These are phyloP conservation scores for Tapera naevia DNA, from an alignment of 2,797 vertebrate genomes.

Conservation along the genomic window DNA sequence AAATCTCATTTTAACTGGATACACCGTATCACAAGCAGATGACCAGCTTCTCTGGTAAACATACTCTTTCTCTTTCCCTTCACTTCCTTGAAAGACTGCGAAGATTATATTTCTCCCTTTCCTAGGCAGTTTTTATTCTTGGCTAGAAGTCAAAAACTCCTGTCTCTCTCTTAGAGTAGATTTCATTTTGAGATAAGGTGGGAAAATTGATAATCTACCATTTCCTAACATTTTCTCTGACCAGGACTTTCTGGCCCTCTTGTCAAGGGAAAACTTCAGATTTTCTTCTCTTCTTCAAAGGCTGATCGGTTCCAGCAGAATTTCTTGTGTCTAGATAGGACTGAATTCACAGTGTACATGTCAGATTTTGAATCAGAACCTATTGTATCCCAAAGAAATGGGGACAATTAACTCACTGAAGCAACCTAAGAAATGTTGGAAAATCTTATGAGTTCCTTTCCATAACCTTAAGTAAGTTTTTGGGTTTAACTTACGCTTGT, in stretches of 20 bases:
- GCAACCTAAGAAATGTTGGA: neutral
- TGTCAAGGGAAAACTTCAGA: neutral
- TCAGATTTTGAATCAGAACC: neutral
- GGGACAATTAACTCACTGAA: neutral
- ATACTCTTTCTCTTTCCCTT: neutral
- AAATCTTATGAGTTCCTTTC: fast-evolving
- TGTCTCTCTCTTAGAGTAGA: neutral
- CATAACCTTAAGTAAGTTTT: neutral
- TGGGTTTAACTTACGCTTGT: neutral
- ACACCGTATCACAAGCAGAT: neutral
- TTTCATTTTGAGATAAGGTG: neutral
- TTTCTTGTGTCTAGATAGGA: neutral
- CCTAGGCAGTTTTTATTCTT: neutral
- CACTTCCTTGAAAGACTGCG: neutral
- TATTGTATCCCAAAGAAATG: neutral
- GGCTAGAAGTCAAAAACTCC: neutral
- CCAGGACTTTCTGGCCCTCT: neutral
- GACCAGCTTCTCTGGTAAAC: neutral
- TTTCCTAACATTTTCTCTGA: neutral
- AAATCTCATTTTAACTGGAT: neutral
- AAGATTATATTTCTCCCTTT: neutral
- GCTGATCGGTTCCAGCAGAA: neutral
- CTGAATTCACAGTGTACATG: neutral
- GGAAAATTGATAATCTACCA: neutral
- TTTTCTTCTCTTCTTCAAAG: neutral